Evolutionary conservation across 2,797 vertebrate genomes (phyloP), one percentile per base, ranked within the genome.

Genomic region (Artibeus jamaicensis): DNA sequence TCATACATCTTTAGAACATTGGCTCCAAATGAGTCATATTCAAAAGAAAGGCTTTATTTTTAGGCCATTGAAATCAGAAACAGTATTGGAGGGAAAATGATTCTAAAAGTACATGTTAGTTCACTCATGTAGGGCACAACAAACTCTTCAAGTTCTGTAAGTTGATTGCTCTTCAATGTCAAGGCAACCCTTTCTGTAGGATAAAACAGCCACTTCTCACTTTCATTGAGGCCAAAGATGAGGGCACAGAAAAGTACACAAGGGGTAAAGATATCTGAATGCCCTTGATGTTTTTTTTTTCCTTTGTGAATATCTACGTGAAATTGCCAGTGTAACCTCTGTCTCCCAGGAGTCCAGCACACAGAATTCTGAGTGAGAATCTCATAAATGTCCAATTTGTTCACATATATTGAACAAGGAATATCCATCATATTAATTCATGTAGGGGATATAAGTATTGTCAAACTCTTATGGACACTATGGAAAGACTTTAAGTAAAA

Each of bases 21-120:
- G 96, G 90, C 83, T 98, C 68, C 86, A 97, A 98, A 98, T 97
- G 97, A 97, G 90, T 98, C 95, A 96, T 83, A 97, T 97, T 95
- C 79, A 97, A 96, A 98, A 91, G 78, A 91, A 97, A 95, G 83
- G 4, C 78, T 94, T 96, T 96, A 93, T 89, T 96, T 97, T 97
- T 97, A 97, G 90, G 48, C 71, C 67, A 89, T n/a, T 96, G 92
- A 97, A 96, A 91, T 97, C 78, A 97, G 96, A 76, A 62, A 97
- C 46, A 96, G 37, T 85, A 67, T 94, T 68, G 71, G 29, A 73
- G 70, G 39, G 24, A 83, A 92, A 96, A 93, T 85, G 48, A 95
- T 94, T 96, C 89, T 81, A 77, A 96, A 97, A 97, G 81, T 91
- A 96, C 88, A 95, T 93, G 95, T 97, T 86, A 88, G 93, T 95